Conservation (phyloP, 2,888 invertebrate genomes). For the Apodemia hepburni region DNA sequence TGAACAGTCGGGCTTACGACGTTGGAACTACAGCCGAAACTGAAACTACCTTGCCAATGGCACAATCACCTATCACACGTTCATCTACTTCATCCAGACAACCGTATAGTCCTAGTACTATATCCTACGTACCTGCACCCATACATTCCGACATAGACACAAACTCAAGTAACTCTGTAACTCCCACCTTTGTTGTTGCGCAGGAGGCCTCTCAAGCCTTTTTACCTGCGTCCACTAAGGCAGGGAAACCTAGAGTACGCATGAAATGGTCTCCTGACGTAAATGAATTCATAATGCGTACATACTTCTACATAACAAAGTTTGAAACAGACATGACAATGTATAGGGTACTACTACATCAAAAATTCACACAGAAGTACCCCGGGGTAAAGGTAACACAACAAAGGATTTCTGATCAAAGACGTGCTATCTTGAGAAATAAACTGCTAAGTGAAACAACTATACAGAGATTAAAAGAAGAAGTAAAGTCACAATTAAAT, state of each 20-base stretch:
- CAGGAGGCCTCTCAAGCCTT: background rate
- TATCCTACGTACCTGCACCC: background rate
- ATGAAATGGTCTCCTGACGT: slow-evolving; percentile 18
- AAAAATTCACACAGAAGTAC: slow-evolving; percentile 14
- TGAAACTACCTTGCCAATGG: no score
- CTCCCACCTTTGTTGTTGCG: slow-evolving; percentile 9
- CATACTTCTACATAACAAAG: slow-evolving; percentile 19
- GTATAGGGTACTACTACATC: slow-evolving; percentile 17
- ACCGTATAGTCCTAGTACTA: background rate
- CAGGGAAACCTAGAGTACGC: slow-evolving; percentile 27
- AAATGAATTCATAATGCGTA: slow-evolving; percentile 22
- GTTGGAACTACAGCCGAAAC: no score
- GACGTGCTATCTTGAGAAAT: slow-evolving; percentile 29
- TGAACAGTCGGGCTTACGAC: no score
- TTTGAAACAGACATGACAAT: slow-evolving; percentile 20
- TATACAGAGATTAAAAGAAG: slow-evolving; percentile 18
- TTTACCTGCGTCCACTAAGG: slow-evolving; percentile 30
- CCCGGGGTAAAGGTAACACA: slow-evolving; percentile 23
- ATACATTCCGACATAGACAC: background rate
- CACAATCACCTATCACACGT: no score
- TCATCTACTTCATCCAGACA: background rate
- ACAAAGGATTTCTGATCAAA: slow-evolving; percentile 32
- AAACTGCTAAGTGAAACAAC: slow-evolving; percentile 18
- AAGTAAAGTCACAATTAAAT: slow-evolving; percentile 8
- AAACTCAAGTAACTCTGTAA: background rate